phyloP scores from a whole-genome alignment of 2,797 vertebrate genomes.

The Sparidentex hasta region DNA sequence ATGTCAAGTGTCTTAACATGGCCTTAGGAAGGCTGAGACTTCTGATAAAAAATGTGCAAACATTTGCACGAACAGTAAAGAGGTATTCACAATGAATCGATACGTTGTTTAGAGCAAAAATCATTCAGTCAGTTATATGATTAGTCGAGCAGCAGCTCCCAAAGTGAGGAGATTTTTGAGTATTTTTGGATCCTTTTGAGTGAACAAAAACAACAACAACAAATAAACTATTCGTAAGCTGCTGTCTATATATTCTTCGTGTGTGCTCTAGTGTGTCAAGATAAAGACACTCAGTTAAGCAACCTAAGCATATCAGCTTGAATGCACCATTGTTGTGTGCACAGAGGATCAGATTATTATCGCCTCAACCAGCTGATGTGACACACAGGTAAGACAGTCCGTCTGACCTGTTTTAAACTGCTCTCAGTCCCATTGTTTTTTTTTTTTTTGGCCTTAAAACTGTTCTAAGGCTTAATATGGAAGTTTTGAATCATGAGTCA shows the following conservation, averaged over 20 bases:
- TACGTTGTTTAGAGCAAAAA: background rate
- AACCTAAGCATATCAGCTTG: conserved; percentile 29
- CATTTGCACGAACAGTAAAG: background rate
- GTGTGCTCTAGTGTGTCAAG: background rate
- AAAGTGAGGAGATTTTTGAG: background rate
- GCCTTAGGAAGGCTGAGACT: too few relatives aligned
- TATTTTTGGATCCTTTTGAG: background rate
- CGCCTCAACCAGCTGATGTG: conserved; percentile 33
- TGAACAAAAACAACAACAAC: background rate
- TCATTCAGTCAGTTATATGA: background rate
- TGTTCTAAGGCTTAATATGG: conserved; percentile 1
- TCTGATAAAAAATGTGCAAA: background rate
- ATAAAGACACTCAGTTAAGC: conserved; percentile 25
- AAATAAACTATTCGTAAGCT: background rate
- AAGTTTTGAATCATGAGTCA: background rate
- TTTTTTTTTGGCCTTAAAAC: background rate
- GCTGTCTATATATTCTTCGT: background rate
- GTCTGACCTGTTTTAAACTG: conserved; percentile 27
- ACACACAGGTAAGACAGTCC: conserved; percentile 37
- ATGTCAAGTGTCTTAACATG: background rate
- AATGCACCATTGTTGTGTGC: conserved; percentile 20
- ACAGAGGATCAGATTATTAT: conserved; percentile 49
- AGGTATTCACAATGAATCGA: background rate
- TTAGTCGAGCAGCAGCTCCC: background rate
- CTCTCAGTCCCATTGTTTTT: background rate